A percentile compares a stretch with the other conserved stretches of the same genome.
These are phyloP conservation scores for Melipona beecheii DNA, from an alignment of 2,888 invertebrate species.

Conservation along the genomic window DNA sequence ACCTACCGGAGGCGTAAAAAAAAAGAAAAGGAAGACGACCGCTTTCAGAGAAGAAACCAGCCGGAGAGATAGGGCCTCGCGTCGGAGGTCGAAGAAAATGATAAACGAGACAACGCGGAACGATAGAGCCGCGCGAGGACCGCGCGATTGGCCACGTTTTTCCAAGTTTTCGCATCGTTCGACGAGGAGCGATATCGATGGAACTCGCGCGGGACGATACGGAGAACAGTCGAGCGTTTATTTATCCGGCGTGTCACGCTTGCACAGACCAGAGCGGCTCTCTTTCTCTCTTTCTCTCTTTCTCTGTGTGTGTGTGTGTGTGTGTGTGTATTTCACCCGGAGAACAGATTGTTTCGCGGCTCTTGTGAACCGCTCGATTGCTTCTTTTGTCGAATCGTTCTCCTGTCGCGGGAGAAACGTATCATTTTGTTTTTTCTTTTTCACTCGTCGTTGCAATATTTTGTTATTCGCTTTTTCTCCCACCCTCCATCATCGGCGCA, in stretches of 20 bases:
- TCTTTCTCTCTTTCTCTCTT: too few relatives aligned
- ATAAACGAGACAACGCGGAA: slow-evolving; percentile 56
- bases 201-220: slow-evolving; percentile 19
- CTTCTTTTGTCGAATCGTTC: slow-evolving; percentile 7
- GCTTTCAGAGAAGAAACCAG: slow-evolving; percentile 33
- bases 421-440: neutral
- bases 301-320: too few relatives aligned
- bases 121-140: slow-evolving; percentile 42
- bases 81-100: slow-evolving; percentile 51
- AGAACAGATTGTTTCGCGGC: slow-evolving; percentile 21
- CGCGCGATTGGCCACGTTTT: slow-evolving; percentile 31
- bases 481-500: too few relatives aligned
- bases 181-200: slow-evolving; percentile 45
- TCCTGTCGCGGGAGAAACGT: neutral
- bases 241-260: slow-evolving; percentile 32
- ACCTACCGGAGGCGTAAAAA: slow-evolving; percentile 8
- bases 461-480: neutral
- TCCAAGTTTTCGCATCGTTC: slow-evolving; percentile 32
- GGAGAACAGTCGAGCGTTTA: slow-evolving; percentile 32
- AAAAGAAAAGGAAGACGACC: too few relatives aligned
- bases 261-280: slow-evolving; percentile 1
- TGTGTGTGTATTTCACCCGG: neutral
- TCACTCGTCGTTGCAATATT: neutral
- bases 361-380: slow-evolving; percentile 3
- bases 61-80: slow-evolving; percentile 39